Percentiles rank a stretch among this genome's conserved stretches.
These are phyloP conservation scores for Lingula anatina DNA, from an alignment of 2,888 invertebrate species.

Conservation along the genomic window DNA sequence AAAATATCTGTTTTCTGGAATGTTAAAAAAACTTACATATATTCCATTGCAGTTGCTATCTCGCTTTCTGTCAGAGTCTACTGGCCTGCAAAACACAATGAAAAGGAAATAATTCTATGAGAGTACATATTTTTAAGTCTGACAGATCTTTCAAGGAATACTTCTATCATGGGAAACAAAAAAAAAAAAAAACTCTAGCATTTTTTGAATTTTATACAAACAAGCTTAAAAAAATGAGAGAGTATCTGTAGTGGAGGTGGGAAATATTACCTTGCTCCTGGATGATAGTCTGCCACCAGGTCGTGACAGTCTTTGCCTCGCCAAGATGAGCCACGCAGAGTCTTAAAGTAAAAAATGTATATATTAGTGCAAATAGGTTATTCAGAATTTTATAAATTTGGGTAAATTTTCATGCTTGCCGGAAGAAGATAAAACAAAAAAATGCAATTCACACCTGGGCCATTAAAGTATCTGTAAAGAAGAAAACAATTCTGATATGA, in stretches of 20 bases:
- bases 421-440: no score
- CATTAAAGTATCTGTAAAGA: neutral
- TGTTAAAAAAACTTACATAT: constrained; percentile 33
- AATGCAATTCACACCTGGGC: neutral
- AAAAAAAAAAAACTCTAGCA: neutral
- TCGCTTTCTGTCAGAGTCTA: constrained; percentile 26
- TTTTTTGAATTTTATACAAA: neutral
- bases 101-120: no score
- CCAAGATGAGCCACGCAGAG: constrained; percentile 43
- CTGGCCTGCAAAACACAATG: constrained; percentile 27
- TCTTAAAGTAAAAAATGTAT: constrained; percentile 17
- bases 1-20: no score
- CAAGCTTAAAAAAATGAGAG: neutral
- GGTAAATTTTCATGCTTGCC: no score
- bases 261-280: constrained; percentile 32
- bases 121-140: no score
- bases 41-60: constrained; percentile 54
- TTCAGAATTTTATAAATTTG: no score
- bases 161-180: neutral
- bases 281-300: constrained; percentile 18
- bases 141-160: neutral
- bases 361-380: no score
- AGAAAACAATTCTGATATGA: no score
- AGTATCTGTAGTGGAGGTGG: neutral
- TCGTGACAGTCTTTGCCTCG: constrained; percentile 46